These are phyloP conservation scores for Adineta ricciae DNA, from an alignment of 2,888 invertebrate species.

Conservation along the genomic window DNA sequence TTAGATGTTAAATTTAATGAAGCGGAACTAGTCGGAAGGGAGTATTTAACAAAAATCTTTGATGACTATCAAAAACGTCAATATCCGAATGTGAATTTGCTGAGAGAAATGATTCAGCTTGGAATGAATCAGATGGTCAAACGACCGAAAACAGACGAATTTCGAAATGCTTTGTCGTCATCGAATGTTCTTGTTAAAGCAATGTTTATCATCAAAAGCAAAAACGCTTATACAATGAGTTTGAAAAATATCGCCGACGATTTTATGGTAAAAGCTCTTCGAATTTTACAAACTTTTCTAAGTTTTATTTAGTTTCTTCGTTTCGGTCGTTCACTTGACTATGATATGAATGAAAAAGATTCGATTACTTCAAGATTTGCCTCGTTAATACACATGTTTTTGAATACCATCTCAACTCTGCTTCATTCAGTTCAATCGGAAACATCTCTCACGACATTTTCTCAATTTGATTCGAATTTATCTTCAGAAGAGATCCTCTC, in stretches of 20 bases:
- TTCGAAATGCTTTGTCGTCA: background rate
- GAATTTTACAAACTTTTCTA: background rate
- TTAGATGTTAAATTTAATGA: background rate
- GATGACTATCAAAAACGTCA: background rate
- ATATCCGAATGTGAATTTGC: background rate
- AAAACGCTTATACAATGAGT: background rate
- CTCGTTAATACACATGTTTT: background rate
- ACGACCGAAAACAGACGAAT: background rate
- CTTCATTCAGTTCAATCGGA: background rate
- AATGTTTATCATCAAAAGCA: background rate
- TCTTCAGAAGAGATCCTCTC: background rate
- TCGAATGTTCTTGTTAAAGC: background rate
- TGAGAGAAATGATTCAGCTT: constrained; percentile 6
- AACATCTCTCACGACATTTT: background rate
- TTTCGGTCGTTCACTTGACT: background rate
- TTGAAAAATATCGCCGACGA: background rate
- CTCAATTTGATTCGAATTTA: background rate
- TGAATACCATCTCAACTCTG: background rate
- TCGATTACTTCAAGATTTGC: background rate
- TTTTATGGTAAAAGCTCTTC: background rate
- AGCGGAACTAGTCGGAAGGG: background rate
- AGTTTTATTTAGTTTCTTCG: background rate
- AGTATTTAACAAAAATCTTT: background rate
- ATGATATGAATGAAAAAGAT: background rate
- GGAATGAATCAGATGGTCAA: constrained; percentile 8